These are phyloP conservation scores for Ctenicera cuprea DNA, from an alignment of 2,888 invertebrate species.

Conservation along the genomic window DNA sequence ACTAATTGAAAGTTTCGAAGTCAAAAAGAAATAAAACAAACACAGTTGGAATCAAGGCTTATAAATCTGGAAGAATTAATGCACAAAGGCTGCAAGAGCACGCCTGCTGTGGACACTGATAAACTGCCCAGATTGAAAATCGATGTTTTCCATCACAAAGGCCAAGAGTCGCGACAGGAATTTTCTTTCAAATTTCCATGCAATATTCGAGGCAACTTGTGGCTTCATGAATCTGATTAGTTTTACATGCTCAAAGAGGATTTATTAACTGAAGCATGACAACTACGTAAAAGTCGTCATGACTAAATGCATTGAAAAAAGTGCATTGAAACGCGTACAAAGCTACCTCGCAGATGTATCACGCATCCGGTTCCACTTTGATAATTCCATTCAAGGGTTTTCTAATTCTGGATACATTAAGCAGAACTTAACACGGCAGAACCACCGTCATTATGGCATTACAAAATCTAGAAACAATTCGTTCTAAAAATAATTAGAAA, in stretches of 20 bases:
- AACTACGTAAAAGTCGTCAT: conserved; percentile 9
- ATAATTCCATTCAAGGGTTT: conserved; percentile 46
- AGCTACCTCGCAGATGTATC: conserved; percentile 8
- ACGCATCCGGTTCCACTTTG: conserved; percentile 49
- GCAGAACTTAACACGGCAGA: conserved; percentile 28
- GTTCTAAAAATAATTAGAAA: conserved; percentile 25
- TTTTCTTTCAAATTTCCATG: conserved; percentile 26
- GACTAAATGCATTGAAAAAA: conserved; percentile 5
- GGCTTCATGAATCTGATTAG: conserved; percentile 10
- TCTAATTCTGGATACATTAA: conserved; percentile 46
- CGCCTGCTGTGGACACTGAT: conserved; percentile 32
- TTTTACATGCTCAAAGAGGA: background rate
- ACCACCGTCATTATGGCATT: conserved; percentile 34
- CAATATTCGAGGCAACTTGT: background rate
- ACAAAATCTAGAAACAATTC: background rate
- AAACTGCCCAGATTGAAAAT: conserved; percentile 39
- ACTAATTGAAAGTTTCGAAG: conserved; percentile 3
- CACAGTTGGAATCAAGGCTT: conserved; percentile 13
- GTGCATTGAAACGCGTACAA: background rate
- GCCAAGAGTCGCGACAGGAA: conserved; percentile 17
- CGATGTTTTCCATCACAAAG: conserved; percentile 35
- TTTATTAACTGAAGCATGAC: background rate
- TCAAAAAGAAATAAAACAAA: conserved; percentile 5
- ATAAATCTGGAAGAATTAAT: conserved; percentile 15
- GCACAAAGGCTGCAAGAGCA: conserved; percentile 20